A percentile compares a stretch with the other conserved stretches of the same genome.
phyloP scores from a whole-genome alignment of 2,113 vertebrate species.

The Mystacornis crossleyi region DNA sequence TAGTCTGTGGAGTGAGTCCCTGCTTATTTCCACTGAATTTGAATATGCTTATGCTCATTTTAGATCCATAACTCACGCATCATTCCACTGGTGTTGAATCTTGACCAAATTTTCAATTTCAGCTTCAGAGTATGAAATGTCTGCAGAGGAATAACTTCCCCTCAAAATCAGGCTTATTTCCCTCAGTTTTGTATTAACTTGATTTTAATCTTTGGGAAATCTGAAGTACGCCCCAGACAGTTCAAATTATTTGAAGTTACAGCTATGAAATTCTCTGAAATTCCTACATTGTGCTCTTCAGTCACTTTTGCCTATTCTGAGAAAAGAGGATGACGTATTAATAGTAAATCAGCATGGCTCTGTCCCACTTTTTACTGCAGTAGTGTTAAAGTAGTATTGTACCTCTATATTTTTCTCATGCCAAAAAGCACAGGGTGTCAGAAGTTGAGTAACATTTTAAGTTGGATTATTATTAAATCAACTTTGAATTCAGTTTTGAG shows the following conservation, averaged over 20 bases:
- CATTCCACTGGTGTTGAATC: background rate
- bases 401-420: background rate
- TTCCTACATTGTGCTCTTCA: background rate
- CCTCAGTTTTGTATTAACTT: background rate
- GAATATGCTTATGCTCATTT: background rate
- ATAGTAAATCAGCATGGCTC: background rate
- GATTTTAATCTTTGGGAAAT: background rate
- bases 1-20: fast-evolving
- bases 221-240: background rate
- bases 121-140: background rate
- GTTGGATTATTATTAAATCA: background rate
- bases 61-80: background rate
- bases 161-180: background rate
- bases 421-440: background rate
- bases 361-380: background rate
- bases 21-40: background rate
- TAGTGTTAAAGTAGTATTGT: background rate
- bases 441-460: background rate
- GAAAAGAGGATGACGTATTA: background rate
- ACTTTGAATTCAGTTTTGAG: background rate
- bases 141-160: background rate
- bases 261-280: background rate
- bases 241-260: background rate
- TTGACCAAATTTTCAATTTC: background rate
- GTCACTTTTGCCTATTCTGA: background rate